A percentile compares a stretch with the other conserved stretches of the same genome.
Conservation (phyloP, 37 sponge, comb jelly and placozoan species). For the Aplysina aerophoba region DNA sequence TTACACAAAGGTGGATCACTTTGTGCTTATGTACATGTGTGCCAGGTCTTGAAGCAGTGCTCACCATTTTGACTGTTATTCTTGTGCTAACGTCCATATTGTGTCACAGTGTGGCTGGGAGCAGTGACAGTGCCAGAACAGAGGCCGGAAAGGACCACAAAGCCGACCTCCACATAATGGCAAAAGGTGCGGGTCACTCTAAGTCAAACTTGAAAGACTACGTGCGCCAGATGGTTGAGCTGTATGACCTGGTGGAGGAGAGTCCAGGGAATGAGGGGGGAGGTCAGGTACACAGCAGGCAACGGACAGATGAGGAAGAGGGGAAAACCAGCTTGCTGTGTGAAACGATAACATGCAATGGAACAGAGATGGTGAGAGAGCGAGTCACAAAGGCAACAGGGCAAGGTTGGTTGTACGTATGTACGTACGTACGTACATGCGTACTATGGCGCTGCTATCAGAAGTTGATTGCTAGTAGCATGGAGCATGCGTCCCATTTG, state of each 20-base stretch:
- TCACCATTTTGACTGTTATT: no score
- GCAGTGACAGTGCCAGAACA: not conserved
- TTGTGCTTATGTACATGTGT: no score
- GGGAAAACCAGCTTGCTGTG: not conserved
- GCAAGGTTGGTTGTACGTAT: not conserved
- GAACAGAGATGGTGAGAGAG: constrained; percentile 64
- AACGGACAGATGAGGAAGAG: not conserved
- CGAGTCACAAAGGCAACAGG: not conserved
- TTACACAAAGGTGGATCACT: no score
- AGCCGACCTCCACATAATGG: not conserved
- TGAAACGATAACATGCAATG: constrained; percentile 68
- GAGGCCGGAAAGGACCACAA: constrained; percentile 26
- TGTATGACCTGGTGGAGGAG: constrained; percentile 54
- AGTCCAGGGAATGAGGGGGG: no score
- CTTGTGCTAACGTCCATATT: no score
- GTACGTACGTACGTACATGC: not conserved
- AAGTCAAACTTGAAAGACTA: constrained; percentile 33
- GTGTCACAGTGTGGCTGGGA: no score
- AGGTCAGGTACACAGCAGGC: no score
- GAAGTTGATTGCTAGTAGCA: no score
- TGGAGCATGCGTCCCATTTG: no score
- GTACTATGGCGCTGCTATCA: not conserved
- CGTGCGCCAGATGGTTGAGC: constrained; percentile 40
- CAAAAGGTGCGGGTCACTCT: not conserved
- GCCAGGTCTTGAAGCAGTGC: no score